A percentile compares a stretch with the other conserved stretches of the same genome.
Conservation (phyloP, 2,888 invertebrate species). For the Rhabditoides inermis region DNA sequence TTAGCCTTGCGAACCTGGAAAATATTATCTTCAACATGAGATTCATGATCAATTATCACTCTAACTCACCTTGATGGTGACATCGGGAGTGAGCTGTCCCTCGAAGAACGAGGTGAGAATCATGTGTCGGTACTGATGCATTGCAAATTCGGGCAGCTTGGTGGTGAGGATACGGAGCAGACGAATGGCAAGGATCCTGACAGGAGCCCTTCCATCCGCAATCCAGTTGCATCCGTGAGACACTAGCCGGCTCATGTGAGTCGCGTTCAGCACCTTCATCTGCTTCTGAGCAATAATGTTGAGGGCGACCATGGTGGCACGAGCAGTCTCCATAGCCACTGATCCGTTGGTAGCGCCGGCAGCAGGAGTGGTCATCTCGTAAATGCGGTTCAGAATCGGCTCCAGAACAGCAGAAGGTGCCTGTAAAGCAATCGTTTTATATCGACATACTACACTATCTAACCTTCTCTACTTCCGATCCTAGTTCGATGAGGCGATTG, state of each 20-base stretch:
- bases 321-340: conserved; percentile 17
- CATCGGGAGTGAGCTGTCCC: conserved; percentile 30
- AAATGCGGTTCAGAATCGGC: conserved; percentile 23
- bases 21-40: background rate
- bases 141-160: conserved; percentile 38
- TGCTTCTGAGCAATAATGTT: conserved; percentile 47
- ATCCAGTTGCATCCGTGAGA: conserved; percentile 32
- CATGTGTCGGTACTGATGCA: conserved; percentile 44
- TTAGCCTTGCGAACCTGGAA: conserved; percentile 41
- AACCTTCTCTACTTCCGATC: conserved; percentile 23
- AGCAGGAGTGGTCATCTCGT: conserved; percentile 21
- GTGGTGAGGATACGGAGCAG: conserved; percentile 39
- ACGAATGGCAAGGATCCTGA: conserved; percentile 37
- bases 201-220: conserved; percentile 31
- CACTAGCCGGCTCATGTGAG: conserved; percentile 28
- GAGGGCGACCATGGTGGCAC: conserved; percentile 37
- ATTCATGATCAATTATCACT: background rate
- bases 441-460: background rate
- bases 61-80: conserved; percentile 25
- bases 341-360: conserved; percentile 7
- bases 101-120: conserved; percentile 38
- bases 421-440: background rate
- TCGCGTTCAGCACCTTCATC: conserved; percentile 28
- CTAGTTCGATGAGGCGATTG: conserved; percentile 25
- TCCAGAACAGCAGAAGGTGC: conserved; percentile 13